phyloP scores from a whole-genome alignment of 2,797 vertebrate species.

The Rallus crepitans region DNA sequence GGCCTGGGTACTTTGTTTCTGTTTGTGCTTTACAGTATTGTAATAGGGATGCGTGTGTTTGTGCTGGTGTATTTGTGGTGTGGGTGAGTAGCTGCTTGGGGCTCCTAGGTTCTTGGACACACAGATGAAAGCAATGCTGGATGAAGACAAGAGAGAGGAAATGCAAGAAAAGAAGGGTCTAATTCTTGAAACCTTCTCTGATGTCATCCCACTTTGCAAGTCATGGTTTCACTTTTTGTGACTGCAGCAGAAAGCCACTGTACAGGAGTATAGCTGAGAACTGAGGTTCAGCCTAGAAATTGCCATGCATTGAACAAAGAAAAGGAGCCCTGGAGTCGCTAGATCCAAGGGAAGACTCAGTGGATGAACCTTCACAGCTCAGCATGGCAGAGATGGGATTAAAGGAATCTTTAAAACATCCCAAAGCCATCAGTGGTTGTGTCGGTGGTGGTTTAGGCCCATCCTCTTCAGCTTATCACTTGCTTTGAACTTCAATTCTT shows the following conservation, averaged over 20 bases:
- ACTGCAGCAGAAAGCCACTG: background rate
- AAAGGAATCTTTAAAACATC: background rate
- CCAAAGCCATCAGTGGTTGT: background rate
- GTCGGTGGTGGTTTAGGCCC: background rate
- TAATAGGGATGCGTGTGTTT: background rate
- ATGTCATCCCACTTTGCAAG: background rate
- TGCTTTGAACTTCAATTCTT: background rate
- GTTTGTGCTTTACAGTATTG: background rate
- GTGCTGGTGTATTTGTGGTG: background rate
- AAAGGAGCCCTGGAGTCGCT: background rate
- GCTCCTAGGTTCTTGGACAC: background rate
- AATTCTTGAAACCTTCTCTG: background rate
- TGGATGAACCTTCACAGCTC: background rate
- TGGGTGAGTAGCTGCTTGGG: background rate
- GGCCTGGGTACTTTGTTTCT: background rate
- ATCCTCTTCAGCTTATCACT: background rate
- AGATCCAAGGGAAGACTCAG: background rate
- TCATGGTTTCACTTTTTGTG: background rate
- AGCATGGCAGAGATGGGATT: background rate
- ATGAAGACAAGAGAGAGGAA: background rate
- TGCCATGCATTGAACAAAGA: background rate
- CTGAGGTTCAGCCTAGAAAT: background rate
- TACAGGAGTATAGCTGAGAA: background rate
- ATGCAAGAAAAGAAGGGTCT: background rate
- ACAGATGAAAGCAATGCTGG: background rate